A percentile compares a stretch with the other conserved stretches of the same genome.
These are phyloP conservation scores for Pammene fasciana DNA, from an alignment of 2,888 invertebrate genomes.

Conservation along the genomic window DNA sequence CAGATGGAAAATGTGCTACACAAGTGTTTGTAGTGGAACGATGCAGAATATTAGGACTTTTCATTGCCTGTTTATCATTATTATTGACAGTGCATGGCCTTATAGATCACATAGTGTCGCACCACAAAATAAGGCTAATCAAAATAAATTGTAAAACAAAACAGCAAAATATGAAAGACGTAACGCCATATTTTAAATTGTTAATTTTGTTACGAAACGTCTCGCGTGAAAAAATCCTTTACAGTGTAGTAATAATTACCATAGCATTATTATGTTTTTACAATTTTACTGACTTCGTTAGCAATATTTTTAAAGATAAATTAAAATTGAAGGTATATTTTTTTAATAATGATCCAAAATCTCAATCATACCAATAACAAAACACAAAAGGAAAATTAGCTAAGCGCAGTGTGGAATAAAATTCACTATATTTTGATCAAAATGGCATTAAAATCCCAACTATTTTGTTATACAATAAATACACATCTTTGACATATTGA, in stretches of 20 bases:
- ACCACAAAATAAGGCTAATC: slow-evolving; percentile 7
- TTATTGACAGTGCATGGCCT: slow-evolving; percentile 5
- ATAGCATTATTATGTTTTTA: no score
- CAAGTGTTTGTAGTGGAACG: no score
- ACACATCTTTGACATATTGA: slow-evolving; percentile 78
- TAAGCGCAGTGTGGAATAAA: slow-evolving; percentile 44
- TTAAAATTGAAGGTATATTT: not conserved
- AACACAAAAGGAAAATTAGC: slow-evolving; percentile 20
- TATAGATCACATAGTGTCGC: slow-evolving; percentile 23
- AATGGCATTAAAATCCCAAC: slow-evolving; percentile 51
- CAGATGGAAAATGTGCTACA: not conserved
- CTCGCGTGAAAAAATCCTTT: no score
- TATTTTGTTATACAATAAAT: slow-evolving; percentile 56
- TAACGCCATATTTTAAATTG: not conserved
- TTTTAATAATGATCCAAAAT: slow-evolving; percentile 6
- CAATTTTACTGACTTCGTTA: not conserved
- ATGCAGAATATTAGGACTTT: no score
- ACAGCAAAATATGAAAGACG: not conserved
- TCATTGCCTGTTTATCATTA: not conserved
- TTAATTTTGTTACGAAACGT: not conserved
- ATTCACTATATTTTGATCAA: slow-evolving; percentile 46
- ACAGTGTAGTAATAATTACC: no score
- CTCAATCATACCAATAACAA: slow-evolving; percentile 7
- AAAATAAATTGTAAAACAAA: slow-evolving; percentile 15
- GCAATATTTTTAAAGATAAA: not conserved